phyloP scores from a whole-genome alignment of 2,888 invertebrate genomes.

The Drosophila mercatorum region DNA sequence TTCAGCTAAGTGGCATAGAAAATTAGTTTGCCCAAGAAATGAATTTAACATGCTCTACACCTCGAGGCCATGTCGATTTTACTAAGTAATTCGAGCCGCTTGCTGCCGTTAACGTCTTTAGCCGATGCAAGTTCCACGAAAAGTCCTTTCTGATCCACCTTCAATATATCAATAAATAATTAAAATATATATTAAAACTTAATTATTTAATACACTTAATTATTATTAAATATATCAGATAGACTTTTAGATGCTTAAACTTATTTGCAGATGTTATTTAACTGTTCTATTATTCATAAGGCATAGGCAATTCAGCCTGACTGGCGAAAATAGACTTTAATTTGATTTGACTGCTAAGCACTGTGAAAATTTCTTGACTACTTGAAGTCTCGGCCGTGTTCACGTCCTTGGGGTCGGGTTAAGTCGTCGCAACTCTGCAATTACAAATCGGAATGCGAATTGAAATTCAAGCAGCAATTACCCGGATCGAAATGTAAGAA shows the following conservation, averaged over 20 bases:
- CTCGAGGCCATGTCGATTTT: slow-evolving; percentile 24
- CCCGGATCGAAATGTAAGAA: slow-evolving; percentile 63
- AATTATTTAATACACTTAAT: no score
- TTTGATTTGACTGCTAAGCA: slow-evolving; percentile 54
- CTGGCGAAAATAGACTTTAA: slow-evolving; percentile 45
- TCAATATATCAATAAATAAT: background rate
- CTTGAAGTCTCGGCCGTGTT: slow-evolving; percentile 7
- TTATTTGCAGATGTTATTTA: no score
- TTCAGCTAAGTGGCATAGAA: slow-evolving; percentile 73
- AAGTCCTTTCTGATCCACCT: background rate
- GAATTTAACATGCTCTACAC: slow-evolving; percentile 44
- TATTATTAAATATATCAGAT: background rate
- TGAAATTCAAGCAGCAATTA: slow-evolving; percentile 81
- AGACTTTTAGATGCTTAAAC: no score
- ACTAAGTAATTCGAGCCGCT: background rate
- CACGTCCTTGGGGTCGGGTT: slow-evolving; percentile 31
- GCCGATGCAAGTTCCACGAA: background rate
- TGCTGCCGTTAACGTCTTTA: background rate
- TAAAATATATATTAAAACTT: background rate
- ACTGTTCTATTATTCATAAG: background rate
- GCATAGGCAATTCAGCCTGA: slow-evolving; percentile 9
- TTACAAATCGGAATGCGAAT: slow-evolving; percentile 65
- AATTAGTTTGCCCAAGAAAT: slow-evolving; percentile 72
- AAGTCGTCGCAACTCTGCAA: slow-evolving; percentile 44
- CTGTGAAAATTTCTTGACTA: slow-evolving; percentile 32